These are phyloP conservation scores for Mesorhabditis spiculigera DNA, from an alignment of 2,888 invertebrate genomes.

Conservation along the genomic window DNA sequence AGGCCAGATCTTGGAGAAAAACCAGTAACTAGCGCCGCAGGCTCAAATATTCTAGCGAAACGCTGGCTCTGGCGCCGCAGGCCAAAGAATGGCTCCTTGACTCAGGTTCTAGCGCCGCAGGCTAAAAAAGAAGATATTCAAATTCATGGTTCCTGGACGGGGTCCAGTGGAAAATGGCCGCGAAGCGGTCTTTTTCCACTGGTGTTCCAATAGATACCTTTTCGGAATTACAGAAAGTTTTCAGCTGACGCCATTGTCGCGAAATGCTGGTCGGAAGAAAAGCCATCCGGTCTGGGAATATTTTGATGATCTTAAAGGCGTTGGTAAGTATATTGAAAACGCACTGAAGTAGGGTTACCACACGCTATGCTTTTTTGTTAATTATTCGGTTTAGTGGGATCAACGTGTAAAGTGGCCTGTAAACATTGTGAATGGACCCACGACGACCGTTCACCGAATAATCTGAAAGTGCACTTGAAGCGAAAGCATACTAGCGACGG, in stretches of 20 bases:
- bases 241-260: constrained; percentile 32
- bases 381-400: background rate
- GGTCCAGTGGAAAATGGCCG: too few species aligned
- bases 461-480: constrained; percentile 48
- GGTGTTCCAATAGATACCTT: too few species aligned
- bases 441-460: constrained; percentile 49
- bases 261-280: constrained; percentile 46
- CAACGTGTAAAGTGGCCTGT: constrained; percentile 39
- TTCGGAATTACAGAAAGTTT: too few species aligned
- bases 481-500: constrained; percentile 46
- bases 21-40: too few species aligned
- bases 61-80: too few species aligned
- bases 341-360: background rate
- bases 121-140: too few species aligned
- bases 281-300: constrained; percentile 54
- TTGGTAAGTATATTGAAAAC: constrained; percentile 28
- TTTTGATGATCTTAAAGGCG: constrained; percentile 45
- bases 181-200: too few species aligned
- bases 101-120: too few species aligned
- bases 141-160: too few species aligned
- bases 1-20: too few species aligned
- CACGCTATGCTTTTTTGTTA: background rate
- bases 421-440: constrained; percentile 45
- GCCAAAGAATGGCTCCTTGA: too few species aligned
- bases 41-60: too few species aligned